Evolutionary conservation across 2,113 vertebrate species (phyloP), one percentile per base, ranked within the genome.

Genomic region (Haemorhous mexicanus): DNA sequence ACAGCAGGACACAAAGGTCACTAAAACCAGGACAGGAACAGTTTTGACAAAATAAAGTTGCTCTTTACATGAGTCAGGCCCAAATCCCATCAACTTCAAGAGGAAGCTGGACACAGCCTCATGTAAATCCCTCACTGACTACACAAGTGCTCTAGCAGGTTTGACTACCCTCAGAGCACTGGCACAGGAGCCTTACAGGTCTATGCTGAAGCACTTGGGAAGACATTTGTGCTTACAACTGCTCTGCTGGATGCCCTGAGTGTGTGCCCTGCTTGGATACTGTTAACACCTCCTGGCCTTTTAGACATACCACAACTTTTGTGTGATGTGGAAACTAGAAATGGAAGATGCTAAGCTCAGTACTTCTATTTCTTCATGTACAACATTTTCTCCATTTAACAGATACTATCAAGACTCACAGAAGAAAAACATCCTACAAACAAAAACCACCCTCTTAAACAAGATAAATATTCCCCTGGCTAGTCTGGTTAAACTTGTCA

Each of bases 401-500:
- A 22, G 3, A 15, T 80, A 26, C 61, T 69, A 79, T 49, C 58
- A 63, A 82, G 47, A 75, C 43, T 44, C 43, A 44, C 16, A 68
- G 74, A 68, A 39, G 33, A 69, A 78, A 81, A 93, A 76, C 58
- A 69, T 50, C 50, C 43, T 47, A 69, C 61, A 59, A 76, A 79
- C 24, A 55, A 79, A 93, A 73, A 2, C 0, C 68, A 92, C 64
- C 61, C 59, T 81, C 50, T 30, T 50, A 59, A 79, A 74, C 50
- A 80, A 77, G 68, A 47, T 3, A 35, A 76, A 59, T 35, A 43
- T 50, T 50, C 11, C 39, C 63, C 63, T 37, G 46, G 50, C 52
- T 76, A 66, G 43, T 93, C 93, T 86, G 56, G 93, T 91, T 88
- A 90, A 88, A 88, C 79, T 61, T 80, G 93, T 53, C 46, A 41